Percentiles rank a stretch among this genome's conserved stretches.
phyloP scores from a whole-genome alignment of 1,140 invertebrate species.

The Penaeus indicus region DNA sequence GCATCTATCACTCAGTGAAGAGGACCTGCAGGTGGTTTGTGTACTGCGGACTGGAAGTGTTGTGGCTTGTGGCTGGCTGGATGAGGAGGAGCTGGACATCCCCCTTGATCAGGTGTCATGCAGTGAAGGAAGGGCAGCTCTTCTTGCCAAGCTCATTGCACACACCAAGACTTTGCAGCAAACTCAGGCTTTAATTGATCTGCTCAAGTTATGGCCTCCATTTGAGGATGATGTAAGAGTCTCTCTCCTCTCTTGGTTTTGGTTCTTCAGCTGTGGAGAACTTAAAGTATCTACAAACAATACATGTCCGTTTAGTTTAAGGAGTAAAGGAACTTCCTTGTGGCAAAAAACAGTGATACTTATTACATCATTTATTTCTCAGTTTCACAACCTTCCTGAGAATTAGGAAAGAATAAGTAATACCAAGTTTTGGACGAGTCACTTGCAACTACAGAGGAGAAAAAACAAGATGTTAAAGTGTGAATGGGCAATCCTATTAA shows the following conservation, averaged over 20 bases:
- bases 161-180: conserved; percentile 24
- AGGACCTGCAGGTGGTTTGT: conserved; percentile 41
- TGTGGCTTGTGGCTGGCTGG: conserved; percentile 36
- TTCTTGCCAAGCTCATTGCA: conserved; percentile 16
- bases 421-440: too few relatives aligned
- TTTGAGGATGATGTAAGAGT: conserved; percentile 34
- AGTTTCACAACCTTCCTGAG: too few relatives aligned
- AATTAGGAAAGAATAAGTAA: too few relatives aligned
- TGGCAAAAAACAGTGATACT: too few relatives aligned
- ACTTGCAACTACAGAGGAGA: too few relatives aligned
- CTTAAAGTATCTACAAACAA: background rate
- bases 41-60: conserved; percentile 40
- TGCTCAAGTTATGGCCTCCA: conserved; percentile 51
- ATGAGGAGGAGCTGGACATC: conserved; percentile 6
- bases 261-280: background rate
- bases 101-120: conserved; percentile 23
- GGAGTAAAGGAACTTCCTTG: too few relatives aligned
- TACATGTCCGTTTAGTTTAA: background rate
- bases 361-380: too few relatives aligned
- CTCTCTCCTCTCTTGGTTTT: too few relatives aligned
- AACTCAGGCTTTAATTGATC: conserved; percentile 32
- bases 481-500: too few relatives aligned
- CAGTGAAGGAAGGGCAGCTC: conserved; percentile 25
- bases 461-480: too few relatives aligned
- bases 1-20: conserved; percentile 47